phyloP scores from a whole-genome alignment of 2,888 invertebrate genomes.

The Synanthedon formicaeformis region DNA sequence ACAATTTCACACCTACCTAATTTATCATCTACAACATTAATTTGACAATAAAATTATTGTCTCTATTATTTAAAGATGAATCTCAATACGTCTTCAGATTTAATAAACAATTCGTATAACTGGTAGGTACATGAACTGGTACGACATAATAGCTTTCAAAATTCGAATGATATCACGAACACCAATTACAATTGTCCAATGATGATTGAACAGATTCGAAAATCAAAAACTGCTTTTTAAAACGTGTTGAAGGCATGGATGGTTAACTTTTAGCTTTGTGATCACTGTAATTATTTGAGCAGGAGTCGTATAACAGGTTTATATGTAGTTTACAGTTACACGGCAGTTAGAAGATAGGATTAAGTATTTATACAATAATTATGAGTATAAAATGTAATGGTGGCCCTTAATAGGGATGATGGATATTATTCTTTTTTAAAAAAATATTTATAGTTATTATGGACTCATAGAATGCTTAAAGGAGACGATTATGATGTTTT shows the following conservation, averaged over 20 bases:
- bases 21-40: conserved; percentile 4
- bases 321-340: conserved; percentile 25
- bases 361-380: conserved; percentile 44
- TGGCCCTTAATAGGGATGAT: background rate
- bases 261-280: conserved; percentile 11
- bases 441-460: too few species aligned
- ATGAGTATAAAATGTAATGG: conserved; percentile 17
- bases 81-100: background rate
- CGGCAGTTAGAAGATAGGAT: conserved; percentile 27
- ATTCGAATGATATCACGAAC: background rate
- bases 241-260: background rate
- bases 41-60: background rate
- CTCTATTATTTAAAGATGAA: background rate
- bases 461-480: too few species aligned
- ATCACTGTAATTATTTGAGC: conserved; percentile 30
- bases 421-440: too few species aligned
- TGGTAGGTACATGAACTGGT: background rate
- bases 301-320: conserved; percentile 21
- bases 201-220: conserved; percentile 10
- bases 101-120: background rate
- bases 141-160: background rate
- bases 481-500: too few species aligned
- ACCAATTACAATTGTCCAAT: background rate
- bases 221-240: conserved; percentile 4
- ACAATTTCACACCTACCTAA: background rate